A percentile compares a stretch with the other conserved stretches of the same genome.
Conservation (phyloP, 2,113 vertebrate genomes). For the Pseudorhombus dupliciocellatus region DNA sequence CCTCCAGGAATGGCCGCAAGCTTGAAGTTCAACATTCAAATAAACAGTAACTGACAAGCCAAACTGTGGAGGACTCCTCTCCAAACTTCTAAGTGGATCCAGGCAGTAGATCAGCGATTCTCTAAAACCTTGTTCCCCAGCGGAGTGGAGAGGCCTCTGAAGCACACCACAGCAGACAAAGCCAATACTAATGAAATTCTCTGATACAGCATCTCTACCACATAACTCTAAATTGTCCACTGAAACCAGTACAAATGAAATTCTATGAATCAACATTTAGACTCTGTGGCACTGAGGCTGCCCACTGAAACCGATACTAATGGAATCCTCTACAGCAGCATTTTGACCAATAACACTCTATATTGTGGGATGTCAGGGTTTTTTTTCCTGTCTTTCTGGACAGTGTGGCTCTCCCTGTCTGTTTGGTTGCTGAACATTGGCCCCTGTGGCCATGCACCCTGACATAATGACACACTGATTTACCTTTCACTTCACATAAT, state of each 20-base stretch:
- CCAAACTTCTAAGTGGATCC: conserved; percentile 11
- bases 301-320: conserved; percentile 37
- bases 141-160: conserved; percentile 11
- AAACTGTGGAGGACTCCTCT: neutral
- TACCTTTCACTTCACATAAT: neutral
- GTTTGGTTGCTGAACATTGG: neutral
- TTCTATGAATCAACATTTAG: conserved; percentile 39
- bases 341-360: conserved; percentile 12
- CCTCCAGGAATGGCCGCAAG: neutral
- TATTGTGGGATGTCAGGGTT: conserved; percentile 3
- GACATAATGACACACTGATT: neutral
- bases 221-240: conserved; percentile 36
- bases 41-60: neutral
- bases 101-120: conserved; percentile 17
- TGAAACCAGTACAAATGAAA: conserved; percentile 34
- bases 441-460: no score
- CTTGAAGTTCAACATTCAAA: neutral
- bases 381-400: neutral
- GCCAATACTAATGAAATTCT: conserved; percentile 49
- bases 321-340: conserved; percentile 22
- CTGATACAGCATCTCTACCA: conserved; percentile 15
- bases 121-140: conserved; percentile 1
- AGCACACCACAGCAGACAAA: conserved; percentile 25
- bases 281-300: conserved; percentile 2
- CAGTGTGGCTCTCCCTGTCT: neutral